These are phyloP conservation scores for Psococerastis gibbosa DNA, from an alignment of 2,888 invertebrate species.

Conservation along the genomic window DNA sequence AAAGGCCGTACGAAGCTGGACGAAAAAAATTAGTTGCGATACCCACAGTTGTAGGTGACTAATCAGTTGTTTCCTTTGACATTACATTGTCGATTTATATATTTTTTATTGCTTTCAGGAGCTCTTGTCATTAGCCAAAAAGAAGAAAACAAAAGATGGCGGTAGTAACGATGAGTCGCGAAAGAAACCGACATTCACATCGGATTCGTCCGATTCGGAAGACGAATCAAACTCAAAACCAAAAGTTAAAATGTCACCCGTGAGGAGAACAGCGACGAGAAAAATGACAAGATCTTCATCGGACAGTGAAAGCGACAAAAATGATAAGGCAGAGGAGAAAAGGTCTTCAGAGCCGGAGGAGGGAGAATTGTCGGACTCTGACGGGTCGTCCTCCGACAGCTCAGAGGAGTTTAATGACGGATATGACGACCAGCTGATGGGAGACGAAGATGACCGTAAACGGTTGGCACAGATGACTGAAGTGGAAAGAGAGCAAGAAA, in stretches of 20 bases:
- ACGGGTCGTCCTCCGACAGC: slow-evolving; percentile 38
- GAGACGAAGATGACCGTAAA: slow-evolving; percentile 86
- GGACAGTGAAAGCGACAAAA: slow-evolving; percentile 27
- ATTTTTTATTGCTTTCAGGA: slow-evolving; percentile 46
- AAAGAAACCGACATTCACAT: slow-evolving; percentile 12
- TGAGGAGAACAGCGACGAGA: slow-evolving; percentile 25
- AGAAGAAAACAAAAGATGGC: slow-evolving; percentile 41
- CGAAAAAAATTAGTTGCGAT: no score
- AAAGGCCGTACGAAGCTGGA: no score
- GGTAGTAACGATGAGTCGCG: slow-evolving; percentile 24
- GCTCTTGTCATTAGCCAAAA: slow-evolving; percentile 61
- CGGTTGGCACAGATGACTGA: slow-evolving; percentile 84
- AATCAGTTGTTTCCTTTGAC: no score
- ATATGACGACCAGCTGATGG: slow-evolving; percentile 91
- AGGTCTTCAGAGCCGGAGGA: slow-evolving; percentile 62
- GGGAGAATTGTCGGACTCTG: slow-evolving; percentile 68
- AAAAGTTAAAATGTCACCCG: slow-evolving; percentile 25
- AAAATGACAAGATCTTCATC: slow-evolving; percentile 23
- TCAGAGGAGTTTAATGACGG: slow-evolving; percentile 91
- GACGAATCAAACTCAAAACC: slow-evolving; percentile 29
- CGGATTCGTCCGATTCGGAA: slow-evolving; percentile 29
- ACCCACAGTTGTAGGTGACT: no score
- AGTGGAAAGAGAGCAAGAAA: slow-evolving; percentile 91
- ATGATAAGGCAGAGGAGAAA: slow-evolving; percentile 28
- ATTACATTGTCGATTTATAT: no score